Conservation (phyloP, 2,888 invertebrate species). For the Hoplodrina ambigua region DNA sequence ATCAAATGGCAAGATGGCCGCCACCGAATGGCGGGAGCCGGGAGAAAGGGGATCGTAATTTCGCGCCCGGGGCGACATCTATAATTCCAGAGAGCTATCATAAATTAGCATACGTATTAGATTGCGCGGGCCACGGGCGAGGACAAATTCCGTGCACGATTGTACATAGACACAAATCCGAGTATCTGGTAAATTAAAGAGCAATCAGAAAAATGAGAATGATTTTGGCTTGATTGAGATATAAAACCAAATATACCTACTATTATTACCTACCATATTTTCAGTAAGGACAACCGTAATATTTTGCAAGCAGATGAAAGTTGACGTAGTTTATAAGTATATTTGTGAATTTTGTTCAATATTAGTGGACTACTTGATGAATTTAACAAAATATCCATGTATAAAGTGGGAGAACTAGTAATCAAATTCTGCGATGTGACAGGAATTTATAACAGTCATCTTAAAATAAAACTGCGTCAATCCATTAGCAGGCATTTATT, state of each 20-base stretch:
- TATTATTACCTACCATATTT: too few relatives aligned
- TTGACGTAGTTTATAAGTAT: too few relatives aligned
- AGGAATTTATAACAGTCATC: conserved; percentile 7
- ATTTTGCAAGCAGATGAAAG: neutral
- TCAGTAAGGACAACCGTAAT: too few relatives aligned
- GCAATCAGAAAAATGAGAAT: conserved; percentile 55
- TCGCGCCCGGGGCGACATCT: conserved; percentile 86
- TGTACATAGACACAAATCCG: conserved; percentile 73
- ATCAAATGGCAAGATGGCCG: conserved; percentile 86
- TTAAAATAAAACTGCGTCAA: conserved; percentile 20
- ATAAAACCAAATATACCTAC: too few relatives aligned
- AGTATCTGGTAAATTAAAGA: conserved; percentile 70
- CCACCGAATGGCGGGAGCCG: conserved; percentile 62
- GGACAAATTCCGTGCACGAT: conserved; percentile 82
- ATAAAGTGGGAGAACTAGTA: neutral
- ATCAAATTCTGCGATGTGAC: conserved; percentile 1
- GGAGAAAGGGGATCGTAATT: conserved; percentile 79
- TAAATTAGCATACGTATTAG: conserved; percentile 90
- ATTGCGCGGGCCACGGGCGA: conserved; percentile 75
- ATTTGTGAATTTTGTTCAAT: too few relatives aligned
- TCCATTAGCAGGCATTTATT: conserved; percentile 44
- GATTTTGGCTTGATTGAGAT: neutral
- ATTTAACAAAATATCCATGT: neutral
- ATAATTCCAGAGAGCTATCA: conserved; percentile 87
- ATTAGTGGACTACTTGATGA: too few relatives aligned